These are phyloP conservation scores for Sminthurides bifidus DNA, from an alignment of 1,140 invertebrate species.

Conservation along the genomic window DNA sequence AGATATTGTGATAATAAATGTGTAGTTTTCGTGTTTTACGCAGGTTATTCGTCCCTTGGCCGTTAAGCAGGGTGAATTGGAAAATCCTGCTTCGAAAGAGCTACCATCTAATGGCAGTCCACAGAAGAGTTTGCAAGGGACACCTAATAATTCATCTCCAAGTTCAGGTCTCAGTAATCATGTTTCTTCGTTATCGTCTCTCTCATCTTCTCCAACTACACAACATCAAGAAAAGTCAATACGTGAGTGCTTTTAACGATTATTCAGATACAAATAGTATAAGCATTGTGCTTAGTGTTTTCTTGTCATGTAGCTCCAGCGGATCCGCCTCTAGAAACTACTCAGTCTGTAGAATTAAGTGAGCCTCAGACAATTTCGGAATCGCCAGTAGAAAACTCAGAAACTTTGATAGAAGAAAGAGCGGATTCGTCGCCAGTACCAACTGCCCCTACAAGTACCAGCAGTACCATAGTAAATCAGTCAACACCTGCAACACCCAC, in stretches of 20 bases:
- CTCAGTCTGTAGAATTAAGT: conserved; percentile 1
- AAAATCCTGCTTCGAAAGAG: conserved; percentile 20
- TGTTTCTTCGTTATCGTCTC: conserved; percentile 38
- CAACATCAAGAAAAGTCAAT: conserved; percentile 11
- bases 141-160: conserved; percentile 47
- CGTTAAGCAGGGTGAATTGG: conserved; percentile 19
- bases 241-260: no score
- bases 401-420: not conserved
- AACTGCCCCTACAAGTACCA: not conserved
- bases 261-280: no score
- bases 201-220: conserved; percentile 27
- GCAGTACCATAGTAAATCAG: not conserved
- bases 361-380: not conserved
- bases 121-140: conserved; percentile 32
- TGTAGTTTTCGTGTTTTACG: not conserved
- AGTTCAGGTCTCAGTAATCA: conserved; percentile 45
- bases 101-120: conserved; percentile 8
- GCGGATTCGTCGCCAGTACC: not conserved
- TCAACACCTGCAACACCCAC: not conserved
- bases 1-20: not conserved
- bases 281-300: no score
- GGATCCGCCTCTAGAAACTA: not conserved
- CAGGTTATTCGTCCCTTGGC: conserved; percentile 29
- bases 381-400: not conserved
- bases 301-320: not conserved